Conservation (phyloP, 2,888 invertebrate species). For the Steinernema scapterisci region DNA sequence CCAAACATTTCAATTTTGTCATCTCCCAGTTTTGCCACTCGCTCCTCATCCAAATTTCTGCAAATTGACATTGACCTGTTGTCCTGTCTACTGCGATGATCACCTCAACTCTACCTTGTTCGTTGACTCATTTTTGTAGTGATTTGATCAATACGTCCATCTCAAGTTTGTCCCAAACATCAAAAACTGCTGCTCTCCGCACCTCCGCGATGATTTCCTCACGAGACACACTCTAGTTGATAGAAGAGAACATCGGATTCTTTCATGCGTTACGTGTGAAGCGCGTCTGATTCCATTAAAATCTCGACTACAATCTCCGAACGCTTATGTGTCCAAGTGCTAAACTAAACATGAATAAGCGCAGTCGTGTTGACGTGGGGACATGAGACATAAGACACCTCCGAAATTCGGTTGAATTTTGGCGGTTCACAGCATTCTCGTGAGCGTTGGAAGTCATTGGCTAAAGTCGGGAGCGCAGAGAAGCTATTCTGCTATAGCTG, state of each 20-base stretch:
- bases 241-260: conserved; percentile 1
- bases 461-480: too few species aligned
- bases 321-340: too few species aligned
- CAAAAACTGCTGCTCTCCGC: neutral
- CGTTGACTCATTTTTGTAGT: conserved; percentile 14
- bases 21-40: neutral
- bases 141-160: neutral
- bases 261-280: conserved; percentile 23
- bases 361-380: too few species aligned
- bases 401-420: too few species aligned
- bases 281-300: conserved; percentile 31
- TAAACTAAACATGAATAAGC: too few species aligned
- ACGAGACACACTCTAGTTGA: too few species aligned
- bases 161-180: neutral
- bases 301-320: conserved; percentile 10
- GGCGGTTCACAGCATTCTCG: too few species aligned
- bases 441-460: too few species aligned
- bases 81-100: conserved; percentile 17
- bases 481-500: too few species aligned
- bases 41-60: neutral
- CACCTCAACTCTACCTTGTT: conserved; percentile 18
- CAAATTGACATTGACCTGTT: conserved; percentile 14
- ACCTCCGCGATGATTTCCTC: neutral
- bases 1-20: neutral
- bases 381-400: too few species aligned